Percentiles rank a stretch among this genome's conserved stretches.
Conservation (phyloP, 2,113 vertebrate genomes). For the Poeciliopsis retropinna region DNA sequence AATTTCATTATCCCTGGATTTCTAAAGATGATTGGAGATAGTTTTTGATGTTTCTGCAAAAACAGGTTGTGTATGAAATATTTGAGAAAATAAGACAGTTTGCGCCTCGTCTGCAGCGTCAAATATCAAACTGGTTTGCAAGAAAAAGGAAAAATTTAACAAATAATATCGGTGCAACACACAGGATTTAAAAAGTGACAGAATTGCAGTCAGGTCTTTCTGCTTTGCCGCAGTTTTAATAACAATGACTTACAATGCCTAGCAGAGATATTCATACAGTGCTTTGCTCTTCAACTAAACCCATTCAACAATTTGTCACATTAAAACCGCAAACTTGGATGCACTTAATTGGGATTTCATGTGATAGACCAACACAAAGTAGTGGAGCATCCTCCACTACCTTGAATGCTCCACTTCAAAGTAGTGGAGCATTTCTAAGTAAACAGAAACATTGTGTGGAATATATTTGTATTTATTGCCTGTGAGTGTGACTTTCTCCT, state of each 20-base stretch:
- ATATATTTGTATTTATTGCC: too few species aligned
- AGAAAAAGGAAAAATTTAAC: slow-evolving; percentile 25
- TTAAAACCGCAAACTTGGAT: neutral
- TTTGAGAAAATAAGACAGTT: neutral
- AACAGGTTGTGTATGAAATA: slow-evolving; percentile 19
- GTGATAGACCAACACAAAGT: neutral
- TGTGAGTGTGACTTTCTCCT: too few species aligned
- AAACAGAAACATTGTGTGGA: too few species aligned
- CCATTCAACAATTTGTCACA: neutral
- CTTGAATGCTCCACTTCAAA: neutral
- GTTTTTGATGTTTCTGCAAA: slow-evolving; percentile 35
- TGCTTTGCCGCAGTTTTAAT: neutral
- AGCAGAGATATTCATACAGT: neutral
- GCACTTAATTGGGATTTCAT: neutral
- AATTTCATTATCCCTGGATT: slow-evolving; percentile 30
- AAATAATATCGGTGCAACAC: slow-evolving; percentile 51
- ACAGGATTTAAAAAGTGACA: slow-evolving; percentile 51
- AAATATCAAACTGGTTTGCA: slow-evolving; percentile 32
- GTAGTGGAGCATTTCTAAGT: neutral
- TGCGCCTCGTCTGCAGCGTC: slow-evolving; percentile 20
- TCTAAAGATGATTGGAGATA: slow-evolving; percentile 37
- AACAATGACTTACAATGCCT: neutral
- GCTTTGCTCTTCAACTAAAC: neutral
- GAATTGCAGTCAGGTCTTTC: slow-evolving; percentile 29
- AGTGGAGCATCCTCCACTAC: neutral